Evolutionary conservation across 2,888 invertebrate species (phyloP).

Genomic region (Altica lythri): DNA sequence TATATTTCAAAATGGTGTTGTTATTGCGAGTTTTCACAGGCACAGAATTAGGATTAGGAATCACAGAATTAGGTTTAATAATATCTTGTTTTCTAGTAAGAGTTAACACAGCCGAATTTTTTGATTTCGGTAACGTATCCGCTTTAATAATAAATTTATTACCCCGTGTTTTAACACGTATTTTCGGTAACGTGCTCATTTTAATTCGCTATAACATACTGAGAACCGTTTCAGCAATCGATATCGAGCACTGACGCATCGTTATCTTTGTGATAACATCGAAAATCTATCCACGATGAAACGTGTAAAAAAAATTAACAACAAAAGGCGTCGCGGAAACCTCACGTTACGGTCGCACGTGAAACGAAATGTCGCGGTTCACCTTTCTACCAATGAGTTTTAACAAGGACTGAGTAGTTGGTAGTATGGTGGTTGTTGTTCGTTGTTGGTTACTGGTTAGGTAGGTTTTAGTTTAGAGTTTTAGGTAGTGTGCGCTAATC

Average conservation of each 20-base stretch:
- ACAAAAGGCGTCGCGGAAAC: not conserved
- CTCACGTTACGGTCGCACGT: slow-evolving; percentile 13
- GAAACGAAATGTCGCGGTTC: slow-evolving; percentile 13
- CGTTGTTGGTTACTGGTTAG: slow-evolving; percentile 31
- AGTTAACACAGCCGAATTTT: slow-evolving; percentile 40
- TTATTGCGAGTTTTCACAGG: slow-evolving; percentile 30
- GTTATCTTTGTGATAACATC: slow-evolving; percentile 9
- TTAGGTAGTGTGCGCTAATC: slow-evolving; percentile 33
- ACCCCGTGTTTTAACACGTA: slow-evolving; percentile 52
- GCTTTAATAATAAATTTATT: slow-evolving; percentile 47
- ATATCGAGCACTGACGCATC: slow-evolving; percentile 25
- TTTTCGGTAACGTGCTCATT: slow-evolving; percentile 53
- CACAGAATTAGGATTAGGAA: no score
- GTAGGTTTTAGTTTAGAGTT: no score
- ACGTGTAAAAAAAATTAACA: slow-evolving; percentile 16
- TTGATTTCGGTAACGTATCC: slow-evolving; percentile 44
- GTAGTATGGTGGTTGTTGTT: no score
- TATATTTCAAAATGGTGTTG: slow-evolving; percentile 41
- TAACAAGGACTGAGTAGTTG: not conserved
- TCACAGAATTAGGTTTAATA: no score
- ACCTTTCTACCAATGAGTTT: not conserved
- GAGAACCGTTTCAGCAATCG: slow-evolving; percentile 26
- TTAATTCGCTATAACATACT: slow-evolving; percentile 19
- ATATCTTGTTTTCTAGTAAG: slow-evolving; percentile 33
- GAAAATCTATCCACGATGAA: not conserved